phyloP scores from a whole-genome alignment of 2,888 invertebrate genomes.

The Cantharis rustica region DNA sequence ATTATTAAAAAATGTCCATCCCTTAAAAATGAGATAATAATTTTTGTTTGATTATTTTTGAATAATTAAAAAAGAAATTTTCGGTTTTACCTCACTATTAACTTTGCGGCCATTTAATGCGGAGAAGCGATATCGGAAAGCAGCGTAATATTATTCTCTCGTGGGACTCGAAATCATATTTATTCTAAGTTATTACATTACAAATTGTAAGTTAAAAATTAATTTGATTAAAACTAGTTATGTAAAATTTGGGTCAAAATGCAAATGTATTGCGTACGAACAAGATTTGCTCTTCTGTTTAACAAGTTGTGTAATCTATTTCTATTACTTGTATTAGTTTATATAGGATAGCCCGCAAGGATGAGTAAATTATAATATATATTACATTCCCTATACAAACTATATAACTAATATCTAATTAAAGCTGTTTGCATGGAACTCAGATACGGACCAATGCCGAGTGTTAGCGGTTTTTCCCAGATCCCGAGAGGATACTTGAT shows the following conservation, averaged over 20 bases:
- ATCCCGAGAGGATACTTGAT: conserved; percentile 46
- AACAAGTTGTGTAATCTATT: conserved; percentile 28
- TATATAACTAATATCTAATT: conserved; percentile 40
- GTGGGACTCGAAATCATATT: neutral
- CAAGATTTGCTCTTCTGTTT: conserved; percentile 9
- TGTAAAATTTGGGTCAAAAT: neutral
- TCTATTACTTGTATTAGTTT: conserved; percentile 25
- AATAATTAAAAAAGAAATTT: too few relatives aligned
- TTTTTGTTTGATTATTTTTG: neutral
- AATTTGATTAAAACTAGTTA: neutral
- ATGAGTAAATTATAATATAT: conserved; percentile 30
- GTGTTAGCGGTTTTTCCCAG: conserved; percentile 36
- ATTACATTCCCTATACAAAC: conserved; percentile 28
- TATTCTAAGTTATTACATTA: neutral
- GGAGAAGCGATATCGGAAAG: neutral
- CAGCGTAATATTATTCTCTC: neutral
- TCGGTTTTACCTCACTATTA: neutral
- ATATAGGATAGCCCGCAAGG: conserved; percentile 26
- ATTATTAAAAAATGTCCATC: neutral
- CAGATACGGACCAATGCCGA: conserved; percentile 33
- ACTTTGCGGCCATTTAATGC: neutral
- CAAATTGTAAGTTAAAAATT: neutral
- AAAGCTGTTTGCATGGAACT: conserved; percentile 38
- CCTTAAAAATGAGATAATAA: neutral
- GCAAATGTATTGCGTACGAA: neutral